Evolutionary conservation across 2,113 vertebrate genomes (phyloP).

Genomic region (Oreochromis niloticus): DNA sequence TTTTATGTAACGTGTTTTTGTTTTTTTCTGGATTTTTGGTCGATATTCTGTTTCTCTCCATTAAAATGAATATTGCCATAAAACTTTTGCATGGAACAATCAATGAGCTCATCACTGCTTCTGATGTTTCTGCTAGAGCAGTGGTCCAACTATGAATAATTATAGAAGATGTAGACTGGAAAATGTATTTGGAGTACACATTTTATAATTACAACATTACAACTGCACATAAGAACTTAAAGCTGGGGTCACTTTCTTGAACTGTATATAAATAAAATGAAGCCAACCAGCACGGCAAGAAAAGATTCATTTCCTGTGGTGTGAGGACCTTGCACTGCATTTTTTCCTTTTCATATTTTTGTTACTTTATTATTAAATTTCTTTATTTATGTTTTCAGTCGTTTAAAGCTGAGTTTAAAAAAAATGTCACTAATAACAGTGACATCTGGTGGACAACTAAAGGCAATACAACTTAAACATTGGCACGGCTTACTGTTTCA

Average conservation of each 20-base stretch:
- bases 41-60: neutral
- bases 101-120: neutral
- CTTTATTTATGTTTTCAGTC: neutral
- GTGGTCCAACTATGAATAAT: neutral
- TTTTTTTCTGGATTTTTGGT: neutral
- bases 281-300: neutral
- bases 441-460: neutral
- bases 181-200: neutral
- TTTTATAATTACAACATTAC: neutral
- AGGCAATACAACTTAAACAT: neutral
- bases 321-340: neutral
- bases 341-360: neutral
- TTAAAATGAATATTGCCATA: accelerated
- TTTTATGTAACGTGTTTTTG: neutral
- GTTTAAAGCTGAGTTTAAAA: neutral
- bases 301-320: accelerated
- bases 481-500: neutral
- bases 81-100: neutral
- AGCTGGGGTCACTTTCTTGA: neutral
- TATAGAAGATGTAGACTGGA: neutral
- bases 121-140: neutral
- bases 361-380: neutral
- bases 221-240: neutral
- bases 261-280: neutral
- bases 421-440: accelerated